Base-by-base conservation (phyloP, 1,140 invertebrate species). In the Odontomachus brunneus region DNA sequence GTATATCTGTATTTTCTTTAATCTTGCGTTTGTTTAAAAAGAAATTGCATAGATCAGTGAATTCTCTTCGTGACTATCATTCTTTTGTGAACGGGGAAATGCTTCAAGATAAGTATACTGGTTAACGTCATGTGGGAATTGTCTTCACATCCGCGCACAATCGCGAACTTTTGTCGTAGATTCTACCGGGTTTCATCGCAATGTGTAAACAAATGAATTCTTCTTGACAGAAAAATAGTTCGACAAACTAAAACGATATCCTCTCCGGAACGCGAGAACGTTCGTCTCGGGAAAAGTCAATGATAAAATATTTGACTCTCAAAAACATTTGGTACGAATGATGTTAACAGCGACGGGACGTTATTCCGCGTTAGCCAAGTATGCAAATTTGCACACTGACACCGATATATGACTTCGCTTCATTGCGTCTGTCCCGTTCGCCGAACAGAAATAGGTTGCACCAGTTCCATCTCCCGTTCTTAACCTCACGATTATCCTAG, bases 221-320 rank as follows among this genome's bases (percentile, higher is more conserved):
- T 17, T 80, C 75, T 29, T 59, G 75, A 15, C 49, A 44, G 33
- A 71, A 71, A 44, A 71, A 78, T 69, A 78, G 22, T 71, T 80
- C 51, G 55, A 33, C 65, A 19, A 80, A 80, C 75, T 80, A n/a
- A 71, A 71, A n/a, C 57, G 69, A 80, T 80, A 78, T 69, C 15
- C 75, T 67, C 2, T 14, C 65, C 44, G 33, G 55, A 80, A 80
- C 38, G 53, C 44, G 26, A 38, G 19, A 69, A 53, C 24, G 5
- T 62, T 69, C 22, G 29, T 76, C 29, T 19, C 29, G 29, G 26
- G 26, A 71, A 48, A 80, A 55, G n/a, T 71, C 33, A 57, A 71
- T 80, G 44, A 80, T 80, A 80, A 80, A 80, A 80, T 80, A 80
- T 80, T 80, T 80, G 33, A 69, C 29, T 69, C 22, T 19, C 44